Conservation (phyloP, 2,888 invertebrate genomes). For the Heterodera filipjevi region DNA sequence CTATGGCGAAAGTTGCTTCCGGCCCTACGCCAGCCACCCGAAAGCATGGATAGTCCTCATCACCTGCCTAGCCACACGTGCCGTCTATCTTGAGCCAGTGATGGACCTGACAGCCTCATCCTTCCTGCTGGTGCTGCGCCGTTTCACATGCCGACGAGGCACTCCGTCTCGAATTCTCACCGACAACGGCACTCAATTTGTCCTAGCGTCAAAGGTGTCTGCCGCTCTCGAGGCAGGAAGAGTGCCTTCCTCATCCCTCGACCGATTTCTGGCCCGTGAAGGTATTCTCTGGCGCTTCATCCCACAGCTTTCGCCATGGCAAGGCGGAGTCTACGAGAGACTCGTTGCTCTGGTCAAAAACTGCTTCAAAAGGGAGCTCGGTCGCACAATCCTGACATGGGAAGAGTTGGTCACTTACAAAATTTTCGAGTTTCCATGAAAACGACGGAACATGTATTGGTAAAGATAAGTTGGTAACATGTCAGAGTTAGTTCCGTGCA, state of each 20-base stretch:
- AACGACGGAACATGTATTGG: constrained; percentile 15
- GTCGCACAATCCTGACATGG: constrained; percentile 11
- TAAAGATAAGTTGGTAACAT: neutral
- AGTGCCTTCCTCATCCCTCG: neutral
- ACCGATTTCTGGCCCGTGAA: neutral
- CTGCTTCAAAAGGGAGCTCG: constrained; percentile 23
- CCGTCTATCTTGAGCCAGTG: constrained; percentile 6
- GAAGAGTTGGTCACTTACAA: constrained; percentile 24
- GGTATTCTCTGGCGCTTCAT: constrained; percentile 23
- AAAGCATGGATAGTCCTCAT: neutral
- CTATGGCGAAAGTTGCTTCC: no score
- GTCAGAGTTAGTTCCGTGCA: constrained; percentile 9
- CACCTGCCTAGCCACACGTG: neutral
- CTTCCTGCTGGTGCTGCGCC: neutral
- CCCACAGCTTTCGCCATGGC: constrained; percentile 28
- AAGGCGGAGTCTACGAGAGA: constrained; percentile 32
- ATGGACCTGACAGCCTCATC: neutral
- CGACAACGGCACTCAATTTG: constrained; percentile 17
- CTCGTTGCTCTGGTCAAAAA: constrained; percentile 25
- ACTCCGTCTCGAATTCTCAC: neutral
- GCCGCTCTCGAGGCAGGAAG: neutral
- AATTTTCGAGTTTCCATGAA: neutral
- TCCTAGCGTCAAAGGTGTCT: neutral
- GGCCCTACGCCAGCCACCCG: neutral
- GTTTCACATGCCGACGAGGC: neutral